Base-by-base conservation (phyloP, 2,888 invertebrate genomes). In the Mythimna ferrago region DNA sequence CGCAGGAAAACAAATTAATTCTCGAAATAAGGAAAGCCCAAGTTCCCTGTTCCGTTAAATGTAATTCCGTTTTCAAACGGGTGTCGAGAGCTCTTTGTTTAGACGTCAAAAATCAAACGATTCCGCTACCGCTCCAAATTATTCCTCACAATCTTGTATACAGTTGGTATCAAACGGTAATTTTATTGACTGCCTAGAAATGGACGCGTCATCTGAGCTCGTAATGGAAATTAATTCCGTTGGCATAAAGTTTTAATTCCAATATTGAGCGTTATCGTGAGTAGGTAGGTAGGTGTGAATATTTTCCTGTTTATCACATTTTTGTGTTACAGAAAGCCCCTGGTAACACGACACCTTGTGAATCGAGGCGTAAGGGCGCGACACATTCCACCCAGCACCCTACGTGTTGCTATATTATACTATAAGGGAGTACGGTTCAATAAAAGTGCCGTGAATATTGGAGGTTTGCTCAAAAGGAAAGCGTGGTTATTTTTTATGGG, bases 231-330 rank as follows among this genome's bases (percentile, higher is more conserved):
- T 84, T 78, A 83, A 81, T 86, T 79, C 66, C 41, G 58, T 63
- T 35, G 73, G 62, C 58, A 67, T 74, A 76, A 78, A 72, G 78
- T 81, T 75, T 65, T 70, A 76, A 78, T 67, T 78, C 73, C 53
- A 69, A 65, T 83, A 82, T 66, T 60, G 65, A 63, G 72, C 71
- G 66, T 78, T 71, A 63, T 51, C 60, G 61, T 70, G 54, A 6
- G 74, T 61, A 41, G 21, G 79, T 26, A 48, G 21, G 60, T 66
- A 86, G 87, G 86, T 84, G 83, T 84, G 72, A 86, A 84, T 87
- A 84, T 92, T 92, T 93, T 92, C 92, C 92, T 92, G 92, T 92
- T 92, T 90, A 91, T 89, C 86, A 86, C 89, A 89, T 88, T 87
- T 86, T 85, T 83, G 85, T 80, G 73, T 80, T 81, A 85, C 84